These are phyloP conservation scores for Pocota personata DNA, from an alignment of 2,888 invertebrate species.

Conservation along the genomic window DNA sequence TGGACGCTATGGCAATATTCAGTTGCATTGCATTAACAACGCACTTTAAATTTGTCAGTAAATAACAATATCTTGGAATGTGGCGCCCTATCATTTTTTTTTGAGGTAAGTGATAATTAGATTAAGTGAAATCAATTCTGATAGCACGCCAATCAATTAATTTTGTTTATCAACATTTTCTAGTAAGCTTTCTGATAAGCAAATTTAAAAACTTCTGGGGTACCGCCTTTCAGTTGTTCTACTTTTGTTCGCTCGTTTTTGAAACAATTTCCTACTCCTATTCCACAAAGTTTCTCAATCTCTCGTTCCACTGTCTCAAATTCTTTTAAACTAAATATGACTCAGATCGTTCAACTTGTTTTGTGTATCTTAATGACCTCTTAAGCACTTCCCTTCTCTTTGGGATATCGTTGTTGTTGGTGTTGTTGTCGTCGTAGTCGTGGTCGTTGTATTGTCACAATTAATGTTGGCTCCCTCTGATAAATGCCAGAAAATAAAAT, in stretches of 20 bases:
- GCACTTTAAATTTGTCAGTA: neutral
- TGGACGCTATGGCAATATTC: too few species aligned
- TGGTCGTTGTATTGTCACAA: constrained; percentile 61
- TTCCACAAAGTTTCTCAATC: neutral
- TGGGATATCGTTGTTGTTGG: constrained; percentile 28
- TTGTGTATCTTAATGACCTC: constrained; percentile 68
- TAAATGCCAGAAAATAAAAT: constrained; percentile 18
- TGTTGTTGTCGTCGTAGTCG: neutral
- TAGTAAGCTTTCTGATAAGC: neutral
- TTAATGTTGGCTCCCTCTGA: constrained; percentile 37
- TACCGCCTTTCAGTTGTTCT: neutral
- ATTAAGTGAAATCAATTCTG: neutral
- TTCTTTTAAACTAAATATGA: constrained; percentile 42
- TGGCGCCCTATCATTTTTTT: neutral
- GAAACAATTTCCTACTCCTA: constrained; percentile 23
- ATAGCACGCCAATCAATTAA: neutral
- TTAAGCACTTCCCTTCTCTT: constrained; percentile 68
- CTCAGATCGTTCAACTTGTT: constrained; percentile 64
- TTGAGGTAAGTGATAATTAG: neutral
- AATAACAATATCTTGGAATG: neutral
- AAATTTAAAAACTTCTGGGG: neutral
- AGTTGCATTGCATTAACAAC: too few species aligned
- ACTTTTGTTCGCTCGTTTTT: neutral
- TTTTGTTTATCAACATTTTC: neutral
- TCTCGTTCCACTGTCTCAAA: neutral